Percentiles rank a stretch among this genome's conserved stretches.
Conservation (phyloP, 2,888 invertebrate species). For the Hemaris fuciformis region DNA sequence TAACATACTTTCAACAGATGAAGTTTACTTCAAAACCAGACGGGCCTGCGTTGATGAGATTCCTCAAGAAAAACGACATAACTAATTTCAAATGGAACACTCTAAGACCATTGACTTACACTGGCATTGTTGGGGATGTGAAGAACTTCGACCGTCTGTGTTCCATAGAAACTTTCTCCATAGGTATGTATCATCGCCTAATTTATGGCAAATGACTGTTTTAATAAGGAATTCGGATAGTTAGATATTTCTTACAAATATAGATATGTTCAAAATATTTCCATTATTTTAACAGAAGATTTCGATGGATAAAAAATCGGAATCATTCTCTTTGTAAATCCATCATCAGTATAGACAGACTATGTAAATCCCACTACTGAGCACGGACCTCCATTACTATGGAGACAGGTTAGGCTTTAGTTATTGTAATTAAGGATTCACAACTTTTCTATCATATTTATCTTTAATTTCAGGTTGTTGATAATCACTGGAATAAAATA, state of each 20-base stretch:
- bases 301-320: no score
- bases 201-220: no score
- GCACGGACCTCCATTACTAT: no score
- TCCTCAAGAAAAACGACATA: conserved; percentile 10
- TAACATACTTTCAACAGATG: background rate
- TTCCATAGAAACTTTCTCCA: background rate
- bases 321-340: background rate
- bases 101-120: background rate
- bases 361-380: no score
- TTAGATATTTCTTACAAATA: background rate
- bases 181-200: background rate
- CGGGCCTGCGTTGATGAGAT: background rate
- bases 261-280: no score
- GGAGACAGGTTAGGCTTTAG: no score
- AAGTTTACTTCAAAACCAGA: background rate
- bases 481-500: no score
- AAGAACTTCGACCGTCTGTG: background rate
- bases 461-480: background rate
- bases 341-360: no score
- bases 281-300: background rate
- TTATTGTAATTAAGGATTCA: no score
- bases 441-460: background rate
- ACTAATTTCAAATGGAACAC: conserved; percentile 13
- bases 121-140: background rate
- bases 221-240: no score